phyloP scores from a whole-genome alignment of 2,797 vertebrate species.

The Centropyge bicolor region DNA sequence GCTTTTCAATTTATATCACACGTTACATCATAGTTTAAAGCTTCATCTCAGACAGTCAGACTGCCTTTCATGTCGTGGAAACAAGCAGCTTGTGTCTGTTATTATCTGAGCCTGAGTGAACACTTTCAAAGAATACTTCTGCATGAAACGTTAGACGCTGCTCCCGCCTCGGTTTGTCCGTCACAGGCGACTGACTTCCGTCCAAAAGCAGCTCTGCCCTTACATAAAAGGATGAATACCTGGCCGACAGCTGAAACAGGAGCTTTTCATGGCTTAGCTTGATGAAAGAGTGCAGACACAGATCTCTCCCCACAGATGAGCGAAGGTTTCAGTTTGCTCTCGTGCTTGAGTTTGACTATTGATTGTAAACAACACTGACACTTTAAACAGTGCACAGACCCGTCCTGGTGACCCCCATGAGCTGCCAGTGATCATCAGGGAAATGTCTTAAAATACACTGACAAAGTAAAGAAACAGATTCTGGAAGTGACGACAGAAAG shows the following conservation, averaged over 20 bases:
- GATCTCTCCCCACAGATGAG: slow-evolving; percentile 38
- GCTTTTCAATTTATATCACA: slow-evolving; percentile 30
- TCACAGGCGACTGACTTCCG: slow-evolving; percentile 57
- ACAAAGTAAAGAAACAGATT: not conserved
- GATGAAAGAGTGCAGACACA: slow-evolving; percentile 45
- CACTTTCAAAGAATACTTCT: slow-evolving; percentile 68
- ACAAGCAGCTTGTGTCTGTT: slow-evolving; percentile 68
- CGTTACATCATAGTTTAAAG: slow-evolving; percentile 39
- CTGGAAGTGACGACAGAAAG: slow-evolving; percentile 2
- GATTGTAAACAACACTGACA: slow-evolving; percentile 65
- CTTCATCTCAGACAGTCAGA: slow-evolving; percentile 42
- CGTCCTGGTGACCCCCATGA: slow-evolving; percentile 9
- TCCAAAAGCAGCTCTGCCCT: slow-evolving; percentile 61
- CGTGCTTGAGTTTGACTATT: slow-evolving; percentile 57
- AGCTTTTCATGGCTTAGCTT: slow-evolving; percentile 45
- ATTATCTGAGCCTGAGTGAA: slow-evolving; percentile 70
- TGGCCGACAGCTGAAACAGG: slow-evolving; percentile 61
- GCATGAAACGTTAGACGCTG: slow-evolving; percentile 65
- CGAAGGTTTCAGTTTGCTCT: slow-evolving; percentile 53
- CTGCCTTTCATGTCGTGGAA: slow-evolving; percentile 61
- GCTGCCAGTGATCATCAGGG: not conserved
- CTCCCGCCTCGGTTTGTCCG: slow-evolving; percentile 42
- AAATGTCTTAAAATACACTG: slow-evolving; percentile 7
- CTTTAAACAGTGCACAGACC: not conserved
- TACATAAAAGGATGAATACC: slow-evolving; percentile 62